phyloP scores from a whole-genome alignment of 2,113 vertebrate species.

The Vombatus ursinus region DNA sequence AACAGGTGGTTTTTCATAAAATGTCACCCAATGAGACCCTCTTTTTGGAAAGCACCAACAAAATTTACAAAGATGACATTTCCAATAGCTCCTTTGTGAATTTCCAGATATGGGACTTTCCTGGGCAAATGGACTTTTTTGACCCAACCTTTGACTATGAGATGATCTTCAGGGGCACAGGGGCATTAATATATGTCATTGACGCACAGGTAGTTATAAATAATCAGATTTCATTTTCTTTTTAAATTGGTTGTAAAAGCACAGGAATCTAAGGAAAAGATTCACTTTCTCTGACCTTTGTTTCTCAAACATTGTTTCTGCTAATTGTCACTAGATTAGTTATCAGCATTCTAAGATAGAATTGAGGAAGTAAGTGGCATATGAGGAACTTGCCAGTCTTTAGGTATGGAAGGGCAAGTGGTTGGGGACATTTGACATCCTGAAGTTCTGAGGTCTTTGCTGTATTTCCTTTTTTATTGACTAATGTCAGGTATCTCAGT shows the following conservation, averaged over 20 bases:
- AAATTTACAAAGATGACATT: constrained; percentile 99
- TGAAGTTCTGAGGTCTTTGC: constrained; percentile 21
- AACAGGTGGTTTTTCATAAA: constrained; percentile 98
- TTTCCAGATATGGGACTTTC: constrained; percentile 99
- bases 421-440: constrained; percentile 5
- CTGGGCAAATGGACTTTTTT: constrained; percentile 99
- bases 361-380: not conserved
- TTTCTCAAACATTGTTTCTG: constrained; percentile 23
- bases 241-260: constrained; percentile 30
- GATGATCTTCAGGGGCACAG: constrained; percentile 99
- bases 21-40: constrained; percentile 99
- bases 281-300: constrained; percentile 38
- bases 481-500: constrained; percentile 20
- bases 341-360: not conserved
- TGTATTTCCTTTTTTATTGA: constrained; percentile 34
- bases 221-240: constrained; percentile 42
- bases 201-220: constrained; percentile 93
- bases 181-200: constrained; percentile 98
- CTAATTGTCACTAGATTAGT: not conserved
- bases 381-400: not conserved
- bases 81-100: constrained; percentile 99
- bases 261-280: constrained; percentile 34
- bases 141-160: constrained; percentile 99
- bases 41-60: constrained; percentile 99
- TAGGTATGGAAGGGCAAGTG: not conserved